These are phyloP conservation scores for Scartelaos histophorus DNA, from an alignment of 2,113 vertebrate genomes.

Conservation along the genomic window DNA sequence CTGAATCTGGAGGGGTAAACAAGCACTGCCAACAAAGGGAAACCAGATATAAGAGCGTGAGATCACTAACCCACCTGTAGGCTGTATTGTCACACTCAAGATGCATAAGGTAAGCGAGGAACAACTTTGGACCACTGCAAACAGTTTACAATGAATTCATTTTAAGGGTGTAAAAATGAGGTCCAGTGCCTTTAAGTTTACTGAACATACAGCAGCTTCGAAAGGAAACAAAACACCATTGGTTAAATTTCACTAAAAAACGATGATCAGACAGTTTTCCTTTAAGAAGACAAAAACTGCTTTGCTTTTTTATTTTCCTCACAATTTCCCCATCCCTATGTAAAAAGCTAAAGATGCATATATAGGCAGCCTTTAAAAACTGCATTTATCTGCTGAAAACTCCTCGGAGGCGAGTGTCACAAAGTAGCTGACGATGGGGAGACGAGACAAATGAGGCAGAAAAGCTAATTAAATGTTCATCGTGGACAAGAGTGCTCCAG, in stretches of 20 bases:
- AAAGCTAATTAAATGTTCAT: constrained; percentile 50
- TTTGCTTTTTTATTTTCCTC: neutral
- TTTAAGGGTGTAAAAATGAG: neutral
- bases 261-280: neutral
- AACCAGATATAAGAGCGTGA: too few species aligned
- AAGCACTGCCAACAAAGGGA: too few species aligned
- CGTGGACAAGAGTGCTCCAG: constrained; percentile 28
- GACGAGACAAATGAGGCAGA: constrained; percentile 56
- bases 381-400: constrained; percentile 42
- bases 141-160: too few species aligned
- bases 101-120: too few species aligned
- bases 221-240: neutral
- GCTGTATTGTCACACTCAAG: too few species aligned
- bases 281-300: neutral
- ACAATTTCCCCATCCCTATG: neutral
- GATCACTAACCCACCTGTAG: too few species aligned
- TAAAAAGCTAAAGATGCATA: constrained; percentile 34
- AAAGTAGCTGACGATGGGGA: constrained; percentile 51
- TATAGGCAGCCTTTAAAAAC: constrained; percentile 35
- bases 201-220: neutral
- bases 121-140: too few species aligned
- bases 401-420: constrained; percentile 25
- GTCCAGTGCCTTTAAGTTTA: neutral
- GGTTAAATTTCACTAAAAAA: neutral
- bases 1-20: too few species aligned